A percentile compares a stretch with the other conserved stretches of the same genome.
Conservation (phyloP, 1,140 invertebrate genomes). For the Ditylenchus dipsaci region DNA sequence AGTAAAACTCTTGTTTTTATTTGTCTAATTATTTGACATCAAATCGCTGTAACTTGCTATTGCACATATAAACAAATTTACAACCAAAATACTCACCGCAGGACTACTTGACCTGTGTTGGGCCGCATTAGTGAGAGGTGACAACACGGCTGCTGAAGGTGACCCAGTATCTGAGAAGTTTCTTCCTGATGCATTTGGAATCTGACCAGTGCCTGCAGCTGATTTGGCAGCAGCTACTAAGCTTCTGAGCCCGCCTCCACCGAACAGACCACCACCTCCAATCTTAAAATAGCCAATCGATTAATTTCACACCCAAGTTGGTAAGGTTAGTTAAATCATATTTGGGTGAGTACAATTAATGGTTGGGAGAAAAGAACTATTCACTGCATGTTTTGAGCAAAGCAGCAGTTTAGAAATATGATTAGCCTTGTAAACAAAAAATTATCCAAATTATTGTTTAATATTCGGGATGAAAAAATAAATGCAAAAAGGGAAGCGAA, state of each 20-base stretch:
- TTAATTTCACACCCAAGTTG: too few species aligned
- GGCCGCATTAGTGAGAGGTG: neutral
- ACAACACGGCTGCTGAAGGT: constrained; percentile 4
- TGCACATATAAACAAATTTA: neutral
- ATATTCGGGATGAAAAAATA: too few species aligned
- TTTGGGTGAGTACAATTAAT: neutral
- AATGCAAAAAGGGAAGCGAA: too few species aligned
- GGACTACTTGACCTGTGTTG: constrained; percentile 8
- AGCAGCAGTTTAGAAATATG: too few species aligned
- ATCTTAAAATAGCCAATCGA: constrained; percentile 27
- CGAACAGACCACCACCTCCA: constrained; percentile 53
- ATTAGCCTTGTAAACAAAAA: too few species aligned
- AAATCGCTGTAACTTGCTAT: neutral
- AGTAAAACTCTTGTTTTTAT: too few species aligned
- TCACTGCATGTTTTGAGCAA: too few species aligned
- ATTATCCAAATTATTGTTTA: too few species aligned
- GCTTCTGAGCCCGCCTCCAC: constrained; percentile 42
- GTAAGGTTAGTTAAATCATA: too few species aligned
- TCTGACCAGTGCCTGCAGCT: constrained; percentile 13
- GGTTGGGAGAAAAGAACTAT: neutral
- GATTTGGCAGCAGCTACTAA: constrained; percentile 53
- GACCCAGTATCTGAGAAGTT: constrained; percentile 10
- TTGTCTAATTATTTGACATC: too few species aligned
- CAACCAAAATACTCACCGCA: constrained; percentile 2
- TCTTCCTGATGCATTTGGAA: constrained; percentile 24